Evolutionary conservation across 2,888 invertebrate genomes (phyloP).

Genomic region (Cryptus viduatorius): DNA sequence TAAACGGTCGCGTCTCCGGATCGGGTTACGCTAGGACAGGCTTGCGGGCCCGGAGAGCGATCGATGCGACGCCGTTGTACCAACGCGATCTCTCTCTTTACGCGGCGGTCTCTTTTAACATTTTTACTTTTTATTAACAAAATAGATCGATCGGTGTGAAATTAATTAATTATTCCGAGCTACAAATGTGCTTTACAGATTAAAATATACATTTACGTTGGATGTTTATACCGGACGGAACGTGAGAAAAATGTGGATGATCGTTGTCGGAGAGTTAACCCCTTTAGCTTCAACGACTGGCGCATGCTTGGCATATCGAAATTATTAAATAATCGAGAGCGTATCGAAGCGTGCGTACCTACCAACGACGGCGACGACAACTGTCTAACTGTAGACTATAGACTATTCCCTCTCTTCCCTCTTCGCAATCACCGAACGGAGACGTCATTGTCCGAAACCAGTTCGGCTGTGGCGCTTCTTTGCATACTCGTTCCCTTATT

Average conservation of each 20-base stretch:
- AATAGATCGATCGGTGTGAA: not conserved
- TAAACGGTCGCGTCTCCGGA: too few relatives aligned
- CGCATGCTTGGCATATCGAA: constrained; percentile 82
- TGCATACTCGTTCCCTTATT: constrained; percentile 80
- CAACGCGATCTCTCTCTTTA: too few relatives aligned
- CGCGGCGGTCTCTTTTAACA: not conserved
- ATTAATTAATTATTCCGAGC: constrained; percentile 63
- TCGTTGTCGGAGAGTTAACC: constrained; percentile 45
- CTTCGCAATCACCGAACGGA: constrained; percentile 46
- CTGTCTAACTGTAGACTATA: constrained; percentile 62
- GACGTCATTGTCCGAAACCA: constrained; percentile 84
- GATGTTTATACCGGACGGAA: constrained; percentile 13
- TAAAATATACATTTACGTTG: constrained; percentile 31
- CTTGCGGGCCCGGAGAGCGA: too few relatives aligned
- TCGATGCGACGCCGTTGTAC: too few relatives aligned
- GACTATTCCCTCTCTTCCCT: constrained; percentile 47
- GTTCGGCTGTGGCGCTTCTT: constrained; percentile 81
- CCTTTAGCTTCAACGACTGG: constrained; percentile 60
- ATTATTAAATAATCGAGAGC: constrained; percentile 84
- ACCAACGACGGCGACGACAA: constrained; percentile 48
- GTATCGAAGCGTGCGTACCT: constrained; percentile 78
- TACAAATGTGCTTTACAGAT: constrained; percentile 49
- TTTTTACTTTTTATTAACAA: too few relatives aligned
- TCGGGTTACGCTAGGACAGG: too few relatives aligned
- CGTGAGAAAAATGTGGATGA: constrained; percentile 68